Conservation (phyloP, 35 echinoderm and acorn worm species). For the Nesometra sesokonis region DNA sequence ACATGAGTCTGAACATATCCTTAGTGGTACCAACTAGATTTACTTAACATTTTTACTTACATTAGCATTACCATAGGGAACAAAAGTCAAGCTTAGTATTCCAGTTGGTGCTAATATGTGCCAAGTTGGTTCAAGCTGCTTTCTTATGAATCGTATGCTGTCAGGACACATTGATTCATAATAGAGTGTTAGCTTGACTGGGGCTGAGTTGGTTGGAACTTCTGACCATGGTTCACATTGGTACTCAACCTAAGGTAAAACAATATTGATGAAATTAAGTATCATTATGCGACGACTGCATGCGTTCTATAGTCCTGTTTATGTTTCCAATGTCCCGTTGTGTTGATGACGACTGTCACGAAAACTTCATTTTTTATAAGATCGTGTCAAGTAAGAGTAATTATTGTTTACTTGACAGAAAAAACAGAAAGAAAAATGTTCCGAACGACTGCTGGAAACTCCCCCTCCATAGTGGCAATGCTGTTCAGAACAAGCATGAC, state of each 20-base stretch:
- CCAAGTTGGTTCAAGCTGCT: conserved; percentile 59
- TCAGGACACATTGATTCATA: conserved; percentile 83
- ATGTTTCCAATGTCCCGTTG: too few species aligned
- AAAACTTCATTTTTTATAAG: background rate
- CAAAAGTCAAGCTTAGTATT: conserved; percentile 58
- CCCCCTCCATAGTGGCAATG: too few species aligned
- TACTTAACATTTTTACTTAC: conserved; percentile 33
- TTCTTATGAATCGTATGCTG: conserved; percentile 38
- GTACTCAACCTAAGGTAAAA: conserved; percentile 49
- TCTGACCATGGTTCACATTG: conserved; percentile 47
- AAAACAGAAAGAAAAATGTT: too few species aligned
- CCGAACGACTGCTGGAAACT: too few species aligned
- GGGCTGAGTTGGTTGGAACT: background rate
- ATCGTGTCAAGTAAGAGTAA: background rate
- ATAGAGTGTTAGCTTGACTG: conserved; percentile 49
- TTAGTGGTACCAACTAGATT: too few species aligned
- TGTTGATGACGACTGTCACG: background rate
- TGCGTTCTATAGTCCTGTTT: too few species aligned
- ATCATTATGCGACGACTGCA: too few species aligned
- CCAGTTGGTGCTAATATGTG: conserved; percentile 14
- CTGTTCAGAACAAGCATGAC: too few species aligned
- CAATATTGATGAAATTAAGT: too few species aligned
- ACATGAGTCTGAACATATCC: too few species aligned
- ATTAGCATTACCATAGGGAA: conserved; percentile 87
- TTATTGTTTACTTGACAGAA: background rate